These are phyloP conservation scores for Anarsia innoxiella DNA, from an alignment of 2,888 invertebrate genomes.

Conservation along the genomic window DNA sequence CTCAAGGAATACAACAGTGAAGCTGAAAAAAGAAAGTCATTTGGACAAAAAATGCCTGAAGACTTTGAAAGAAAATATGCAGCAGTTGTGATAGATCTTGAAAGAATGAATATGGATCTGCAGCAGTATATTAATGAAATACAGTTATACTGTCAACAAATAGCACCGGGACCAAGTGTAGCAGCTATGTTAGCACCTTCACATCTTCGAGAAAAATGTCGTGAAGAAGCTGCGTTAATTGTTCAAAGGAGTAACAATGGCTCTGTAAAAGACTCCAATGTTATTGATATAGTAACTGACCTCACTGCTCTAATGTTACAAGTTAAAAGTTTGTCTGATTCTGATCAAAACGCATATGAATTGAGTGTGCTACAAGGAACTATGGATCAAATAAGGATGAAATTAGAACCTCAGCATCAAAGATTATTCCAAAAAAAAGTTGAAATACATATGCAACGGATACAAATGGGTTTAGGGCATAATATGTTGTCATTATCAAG, in stretches of 20 bases:
- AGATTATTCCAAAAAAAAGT: slow-evolving; percentile 89
- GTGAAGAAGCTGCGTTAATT: slow-evolving; percentile 87
- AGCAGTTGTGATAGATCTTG: slow-evolving; percentile 88
- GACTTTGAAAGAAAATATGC: slow-evolving; percentile 96
- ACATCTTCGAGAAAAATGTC: slow-evolving; percentile 89
- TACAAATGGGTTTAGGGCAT: slow-evolving; percentile 82
- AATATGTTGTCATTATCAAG: slow-evolving; percentile 39
- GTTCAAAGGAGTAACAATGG: slow-evolving; percentile 83
- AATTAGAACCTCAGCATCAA: slow-evolving; percentile 83
- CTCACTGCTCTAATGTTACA: slow-evolving; percentile 93
- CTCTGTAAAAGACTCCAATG: slow-evolving; percentile 75
- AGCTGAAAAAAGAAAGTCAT: slow-evolving; percentile 90
- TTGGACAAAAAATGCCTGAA: slow-evolving; percentile 84
- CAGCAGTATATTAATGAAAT: slow-evolving; percentile 90
- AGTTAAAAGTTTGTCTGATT: slow-evolving; percentile 85
- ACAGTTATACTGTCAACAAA: slow-evolving; percentile 87
- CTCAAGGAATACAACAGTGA: slow-evolving; percentile 92
- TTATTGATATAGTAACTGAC: slow-evolving; percentile 88
- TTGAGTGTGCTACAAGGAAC: slow-evolving; percentile 93
- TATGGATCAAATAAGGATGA: slow-evolving; percentile 90
- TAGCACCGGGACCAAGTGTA: slow-evolving; percentile 90
- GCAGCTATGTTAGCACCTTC: slow-evolving; percentile 93
- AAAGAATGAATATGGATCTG: slow-evolving; percentile 91
- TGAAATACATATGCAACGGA: slow-evolving; percentile 93
- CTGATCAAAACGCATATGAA: slow-evolving; percentile 92